Conservation (phyloP, 1,140 invertebrate species). For the Meloidogyne exigua region DNA sequence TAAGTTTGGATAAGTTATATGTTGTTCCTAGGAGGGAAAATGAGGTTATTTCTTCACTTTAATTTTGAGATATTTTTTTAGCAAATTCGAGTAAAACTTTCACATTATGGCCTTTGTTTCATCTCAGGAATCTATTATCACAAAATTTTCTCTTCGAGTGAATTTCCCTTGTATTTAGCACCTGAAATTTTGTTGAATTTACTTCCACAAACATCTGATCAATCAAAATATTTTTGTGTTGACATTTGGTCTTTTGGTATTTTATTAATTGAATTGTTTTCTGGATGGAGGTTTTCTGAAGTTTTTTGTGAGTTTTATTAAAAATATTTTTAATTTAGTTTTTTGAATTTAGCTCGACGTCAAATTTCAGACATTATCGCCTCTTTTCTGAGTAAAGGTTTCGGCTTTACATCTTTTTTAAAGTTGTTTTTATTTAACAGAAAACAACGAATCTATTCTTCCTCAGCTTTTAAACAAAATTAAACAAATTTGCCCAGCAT, state of each 20-base stretch:
- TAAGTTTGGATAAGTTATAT: conserved; percentile 16
- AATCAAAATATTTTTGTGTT: conserved; percentile 34
- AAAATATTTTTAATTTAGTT: conserved; percentile 22
- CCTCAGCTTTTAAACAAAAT: conserved; percentile 35
- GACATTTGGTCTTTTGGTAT: conserved; percentile 48
- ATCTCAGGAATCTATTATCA: conserved; percentile 8
- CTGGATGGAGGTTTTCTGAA: conserved; percentile 18
- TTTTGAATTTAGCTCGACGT: conserved; percentile 22
- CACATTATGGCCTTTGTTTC: conserved; percentile 22
- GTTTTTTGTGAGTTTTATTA: conserved; percentile 33
- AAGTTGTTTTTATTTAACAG: conserved; percentile 25
- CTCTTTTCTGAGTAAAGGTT: conserved; percentile 7
- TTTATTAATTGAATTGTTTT: conserved; percentile 40
- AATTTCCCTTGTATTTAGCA: conserved; percentile 33
- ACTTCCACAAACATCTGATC: neutral
- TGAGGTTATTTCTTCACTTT: conserved; percentile 1
- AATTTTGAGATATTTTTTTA: neutral
- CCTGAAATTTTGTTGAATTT: conserved; percentile 41
- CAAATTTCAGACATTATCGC: neutral
- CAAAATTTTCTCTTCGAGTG: conserved; percentile 5
- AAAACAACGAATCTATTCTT: conserved; percentile 34
- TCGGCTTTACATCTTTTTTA: neutral
- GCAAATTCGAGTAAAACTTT: conserved; percentile 21
- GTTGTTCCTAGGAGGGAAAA: neutral
- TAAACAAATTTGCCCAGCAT: conserved; percentile 9